Base-by-base conservation (phyloP, 2,113 vertebrate species). In the Takifugu flavidus region DNA sequence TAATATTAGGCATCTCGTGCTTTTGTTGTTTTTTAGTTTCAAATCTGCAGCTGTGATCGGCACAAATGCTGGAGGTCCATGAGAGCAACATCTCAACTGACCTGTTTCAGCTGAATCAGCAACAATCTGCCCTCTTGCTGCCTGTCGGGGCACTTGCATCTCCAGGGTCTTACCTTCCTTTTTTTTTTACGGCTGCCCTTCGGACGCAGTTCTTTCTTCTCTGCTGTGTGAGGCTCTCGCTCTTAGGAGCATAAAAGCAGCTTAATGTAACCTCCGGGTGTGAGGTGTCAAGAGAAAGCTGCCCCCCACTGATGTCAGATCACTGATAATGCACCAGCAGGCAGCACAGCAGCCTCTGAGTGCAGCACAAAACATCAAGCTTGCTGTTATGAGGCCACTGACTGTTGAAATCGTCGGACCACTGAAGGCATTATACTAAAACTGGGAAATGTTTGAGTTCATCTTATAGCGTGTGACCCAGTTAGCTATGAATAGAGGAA, bases 231-330 rank as follows among this genome's bases (percentile, higher is more conserved):
- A 51, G 61, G 49, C 53, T 65, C 55, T 62, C 56, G 75, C 54
- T 56, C 80, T 53, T 74, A 62, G 47, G 63, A 43, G 62, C 79
- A 75, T 70, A 75, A 79, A 85, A 86, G 79, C 72, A 78, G 65
- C 75, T 79, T 84, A 83, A 86, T 85, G 75, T 85, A 62, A 79
- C 83, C 82, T 79, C 68, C 7, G 85, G 85, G 67, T 72, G 55
- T 51, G 47, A 13, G 58, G 67, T 66, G 14, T 77, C 60, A 62
- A 71, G 34, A 39, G 8, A 39, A 50, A 59, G 45, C 58, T 25
- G 53, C 70, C 60, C 42, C 75, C 45, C 67, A 59, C 72, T 65
- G 34, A 51, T 53, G 52, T 69, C 57, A 72, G 67, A 80, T 68
- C 53, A 62, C 53, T 55, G 72, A 79, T 67, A 56, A 43, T 53